A percentile compares a stretch with the other conserved stretches of the same genome.
Evolutionary conservation across 2,797 vertebrate genomes (phyloP).

Genomic region (Onychomys arenicola): DNA sequence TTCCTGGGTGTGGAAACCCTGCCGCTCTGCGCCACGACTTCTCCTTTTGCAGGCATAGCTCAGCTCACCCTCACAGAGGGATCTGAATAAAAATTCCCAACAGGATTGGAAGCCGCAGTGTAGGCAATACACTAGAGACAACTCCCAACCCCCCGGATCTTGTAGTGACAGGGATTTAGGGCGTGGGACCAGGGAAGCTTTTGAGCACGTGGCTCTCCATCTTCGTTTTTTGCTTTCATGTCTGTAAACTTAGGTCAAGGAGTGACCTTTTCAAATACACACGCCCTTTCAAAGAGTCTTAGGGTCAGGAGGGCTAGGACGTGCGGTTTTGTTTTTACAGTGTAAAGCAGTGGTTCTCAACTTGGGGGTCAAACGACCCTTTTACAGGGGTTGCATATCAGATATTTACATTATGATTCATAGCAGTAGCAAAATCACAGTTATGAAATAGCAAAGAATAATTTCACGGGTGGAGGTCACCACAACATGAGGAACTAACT

Average conservation of each 20-base stretch:
- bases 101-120: not conserved
- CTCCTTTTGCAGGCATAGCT: not conserved
- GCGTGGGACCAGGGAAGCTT: not conserved
- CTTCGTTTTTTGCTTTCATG: not conserved
- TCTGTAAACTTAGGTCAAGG: not conserved
- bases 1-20: not conserved
- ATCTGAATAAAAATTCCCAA: not conserved
- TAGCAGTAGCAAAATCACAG: not conserved
- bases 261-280: not conserved
- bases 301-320: not conserved
- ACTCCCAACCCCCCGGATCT: accelerated
- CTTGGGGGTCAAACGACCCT: not conserved
- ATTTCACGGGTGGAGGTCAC: not conserved
- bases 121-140: too few relatives aligned
- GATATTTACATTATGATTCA: not conserved
- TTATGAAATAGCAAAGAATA: not conserved
- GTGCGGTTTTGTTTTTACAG: not conserved
- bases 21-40: not conserved
- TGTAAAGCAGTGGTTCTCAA: not conserved
- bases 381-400: not conserved
- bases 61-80: not conserved
- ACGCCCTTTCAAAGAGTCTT: not conserved
- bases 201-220: accelerated
- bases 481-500: not conserved
- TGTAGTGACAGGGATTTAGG: not conserved